Evolutionary conservation across 2,888 invertebrate genomes (phyloP).

Genomic region (Pimpla rufipes): DNA sequence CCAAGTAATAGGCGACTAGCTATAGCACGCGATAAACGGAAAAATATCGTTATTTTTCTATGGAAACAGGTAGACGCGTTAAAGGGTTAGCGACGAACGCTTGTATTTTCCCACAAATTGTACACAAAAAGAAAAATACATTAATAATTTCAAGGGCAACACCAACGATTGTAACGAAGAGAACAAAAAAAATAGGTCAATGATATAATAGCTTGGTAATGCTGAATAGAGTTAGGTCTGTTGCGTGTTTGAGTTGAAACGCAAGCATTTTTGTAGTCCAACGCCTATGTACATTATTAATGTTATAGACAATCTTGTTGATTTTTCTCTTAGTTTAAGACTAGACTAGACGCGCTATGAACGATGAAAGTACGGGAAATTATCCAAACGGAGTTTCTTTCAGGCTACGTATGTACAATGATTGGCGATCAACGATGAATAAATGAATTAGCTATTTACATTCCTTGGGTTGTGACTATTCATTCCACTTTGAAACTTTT

Average conservation of each 20-base stretch:
- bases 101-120: slow-evolving; percentile 61
- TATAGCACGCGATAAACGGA: neutral
- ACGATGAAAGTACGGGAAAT: neutral
- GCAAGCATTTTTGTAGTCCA: slow-evolving; percentile 44
- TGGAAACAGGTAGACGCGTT: slow-evolving; percentile 22
- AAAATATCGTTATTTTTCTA: slow-evolving; percentile 38
- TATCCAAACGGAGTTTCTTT: too few relatives aligned
- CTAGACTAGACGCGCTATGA: neutral
- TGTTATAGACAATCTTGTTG: slow-evolving; percentile 1
- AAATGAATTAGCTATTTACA: slow-evolving; percentile 34
- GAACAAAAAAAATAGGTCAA: slow-evolving; percentile 19
- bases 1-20: neutral
- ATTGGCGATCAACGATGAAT: slow-evolving; percentile 30
- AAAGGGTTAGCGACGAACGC: slow-evolving; percentile 25
- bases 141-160: slow-evolving; percentile 36
- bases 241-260: slow-evolving; percentile 40
- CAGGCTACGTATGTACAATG: neutral
- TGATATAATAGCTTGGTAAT: neutral
- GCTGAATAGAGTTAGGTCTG: slow-evolving; percentile 7
- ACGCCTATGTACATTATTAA: neutral
- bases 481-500: slow-evolving; percentile 92
- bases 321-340: slow-evolving; percentile 24
- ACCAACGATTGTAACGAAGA: slow-evolving; percentile 22
- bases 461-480: slow-evolving; percentile 42
- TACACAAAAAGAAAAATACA: slow-evolving; percentile 46